Percentiles rank a stretch among this genome's conserved stretches.
phyloP scores from a whole-genome alignment of 2,888 invertebrate genomes.

The Eupithecia tripunctaria region DNA sequence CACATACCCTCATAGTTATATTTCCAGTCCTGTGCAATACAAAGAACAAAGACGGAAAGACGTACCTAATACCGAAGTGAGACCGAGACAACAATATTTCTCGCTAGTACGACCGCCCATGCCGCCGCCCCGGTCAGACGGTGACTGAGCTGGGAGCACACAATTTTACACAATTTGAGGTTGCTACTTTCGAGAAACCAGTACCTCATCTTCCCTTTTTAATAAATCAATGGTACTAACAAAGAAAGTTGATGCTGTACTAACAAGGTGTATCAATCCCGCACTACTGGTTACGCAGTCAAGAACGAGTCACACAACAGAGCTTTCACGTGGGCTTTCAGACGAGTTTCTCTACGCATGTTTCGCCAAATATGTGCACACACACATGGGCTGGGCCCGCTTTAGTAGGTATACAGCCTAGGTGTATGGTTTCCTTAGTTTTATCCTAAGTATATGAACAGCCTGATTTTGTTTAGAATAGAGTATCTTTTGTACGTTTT shows the following conservation, averaged over 20 bases:
- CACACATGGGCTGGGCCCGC: not conserved
- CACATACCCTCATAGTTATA: too few species aligned
- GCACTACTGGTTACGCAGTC: constrained; percentile 3
- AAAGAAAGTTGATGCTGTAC: not conserved
- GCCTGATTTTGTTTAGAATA: not conserved
- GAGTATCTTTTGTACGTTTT: not conserved
- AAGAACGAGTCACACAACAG: constrained; percentile 13
- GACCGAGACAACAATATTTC: too few species aligned
- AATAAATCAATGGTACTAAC: too few species aligned
- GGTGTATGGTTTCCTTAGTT: not conserved
- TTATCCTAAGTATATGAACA: not conserved
- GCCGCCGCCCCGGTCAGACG: too few species aligned
- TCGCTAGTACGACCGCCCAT: too few species aligned
- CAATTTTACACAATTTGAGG: too few species aligned
- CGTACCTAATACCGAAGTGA: too few species aligned
- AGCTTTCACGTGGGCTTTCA: constrained; percentile 24
- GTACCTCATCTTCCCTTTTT: too few species aligned
- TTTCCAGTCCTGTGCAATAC: too few species aligned
- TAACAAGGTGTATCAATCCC: not conserved
- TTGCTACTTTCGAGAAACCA: too few species aligned
- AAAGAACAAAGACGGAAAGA: too few species aligned
- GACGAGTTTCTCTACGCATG: constrained; percentile 18
- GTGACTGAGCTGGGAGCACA: too few species aligned
- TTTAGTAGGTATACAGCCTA: not conserved
- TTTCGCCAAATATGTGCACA: constrained; percentile 22